Conservation (phyloP, 92 coral and sea anemone species). For the Epizoanthus stellaris region DNA sequence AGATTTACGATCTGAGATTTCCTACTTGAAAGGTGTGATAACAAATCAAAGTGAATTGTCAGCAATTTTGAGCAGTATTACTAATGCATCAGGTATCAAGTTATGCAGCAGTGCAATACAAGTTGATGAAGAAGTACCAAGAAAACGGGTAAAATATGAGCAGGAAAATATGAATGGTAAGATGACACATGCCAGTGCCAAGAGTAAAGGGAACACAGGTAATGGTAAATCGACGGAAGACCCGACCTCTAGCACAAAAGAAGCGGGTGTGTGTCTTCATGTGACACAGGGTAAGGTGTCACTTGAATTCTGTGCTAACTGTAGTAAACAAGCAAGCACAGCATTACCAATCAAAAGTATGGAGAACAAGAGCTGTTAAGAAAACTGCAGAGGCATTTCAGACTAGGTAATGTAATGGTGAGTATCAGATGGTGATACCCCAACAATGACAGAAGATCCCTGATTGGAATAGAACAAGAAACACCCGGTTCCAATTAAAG, state of each 20-base stretch:
- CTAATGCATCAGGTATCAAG: constrained; percentile 68
- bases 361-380: not conserved
- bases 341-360: constrained; percentile 23
- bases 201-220: constrained; percentile 23
- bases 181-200: not conserved
- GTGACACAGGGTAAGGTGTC: constrained; percentile 83
- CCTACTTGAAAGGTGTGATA: constrained; percentile 84
- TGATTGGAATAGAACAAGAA: no score
- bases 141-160: constrained; percentile 38
- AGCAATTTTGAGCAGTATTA: constrained; percentile 67
- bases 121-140: constrained; percentile 42
- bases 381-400: not conserved
- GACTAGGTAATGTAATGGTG: not conserved
- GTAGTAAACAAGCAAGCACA: constrained; percentile 71
- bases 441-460: not conserved
- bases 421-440: constrained; percentile 14
- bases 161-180: not conserved
- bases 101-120: constrained; percentile 58
- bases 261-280: constrained; percentile 92
- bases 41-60: constrained; percentile 83
- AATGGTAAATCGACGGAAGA: constrained; percentile 38
- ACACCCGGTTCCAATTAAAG: no score
- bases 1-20: constrained; percentile 60
- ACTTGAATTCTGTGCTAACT: constrained; percentile 84
- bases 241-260: not conserved